Base-by-base conservation (phyloP, 2,888 invertebrate genomes). In the Tyria jacobaeae region DNA sequence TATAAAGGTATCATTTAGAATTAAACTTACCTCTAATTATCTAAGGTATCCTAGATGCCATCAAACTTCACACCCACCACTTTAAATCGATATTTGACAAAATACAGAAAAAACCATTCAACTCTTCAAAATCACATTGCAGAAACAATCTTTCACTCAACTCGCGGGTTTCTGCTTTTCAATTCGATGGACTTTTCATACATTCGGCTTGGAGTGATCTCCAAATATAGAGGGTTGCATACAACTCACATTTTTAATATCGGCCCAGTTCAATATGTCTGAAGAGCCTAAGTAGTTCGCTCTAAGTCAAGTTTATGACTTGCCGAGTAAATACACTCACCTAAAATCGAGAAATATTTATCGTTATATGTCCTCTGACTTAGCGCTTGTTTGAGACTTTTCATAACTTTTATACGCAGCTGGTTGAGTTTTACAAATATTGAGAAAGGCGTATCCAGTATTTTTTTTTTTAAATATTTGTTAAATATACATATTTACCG, bases 301-400 rank as follows among this genome's bases (percentile, higher is more conserved):
- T 85, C 81, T 89, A 89, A 89, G 88, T 88, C 88, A 85, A 84
- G 84, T 86, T 89, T 89, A 89, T 89, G 87, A 88, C 85, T 77
- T 75, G 62, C 76, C 68, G 74, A 79, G 76, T 82, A 83, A 84
- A 84, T 79, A 82, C 66, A 76, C 78, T 73, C 62, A 62, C 41
- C 60, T 64, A 63, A 66, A 68, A 75, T 69, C 63, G 66, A 75
- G 68, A 76, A 75, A 75, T 73, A 66, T 75, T 68, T 76, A 70
- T 53, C 60, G 60, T 60, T 68, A 56, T 65, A 52, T 70, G 34
- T 44, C 50, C 55, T 50, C 35, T 37, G 61, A 50, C 57, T 74
- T 70, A 64, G 48, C 57, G 24, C 15, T 41, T 25, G 37, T 59
- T 35, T 15, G 47, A 9, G n/a, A 27, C 14, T 5, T 50, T 48